Conservation (phyloP, 2,888 invertebrate species). For the Linyphia triangularis region DNA sequence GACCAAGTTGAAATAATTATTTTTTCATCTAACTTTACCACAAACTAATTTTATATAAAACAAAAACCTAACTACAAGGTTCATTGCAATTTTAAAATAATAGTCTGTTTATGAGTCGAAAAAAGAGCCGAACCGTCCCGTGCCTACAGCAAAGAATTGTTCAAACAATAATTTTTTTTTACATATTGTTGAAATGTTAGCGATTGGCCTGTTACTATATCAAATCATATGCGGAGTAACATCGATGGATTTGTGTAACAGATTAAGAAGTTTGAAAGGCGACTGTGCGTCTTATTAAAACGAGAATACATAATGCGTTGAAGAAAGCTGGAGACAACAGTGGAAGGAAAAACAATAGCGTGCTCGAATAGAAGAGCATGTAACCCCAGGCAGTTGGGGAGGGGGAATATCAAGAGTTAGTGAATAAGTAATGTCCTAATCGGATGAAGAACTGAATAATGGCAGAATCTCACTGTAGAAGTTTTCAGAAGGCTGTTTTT, state of each 20-base stretch:
- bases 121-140: no score
- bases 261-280: constrained; percentile 64
- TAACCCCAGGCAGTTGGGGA: constrained; percentile 33
- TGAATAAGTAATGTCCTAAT: constrained; percentile 73
- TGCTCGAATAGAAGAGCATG: constrained; percentile 9
- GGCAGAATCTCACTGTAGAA: constrained; percentile 24
- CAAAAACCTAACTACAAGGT: no score
- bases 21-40: no score
- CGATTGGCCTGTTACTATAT: no score
- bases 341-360: constrained; percentile 65
- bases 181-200: no score
- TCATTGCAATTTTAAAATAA: no score
- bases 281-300: constrained; percentile 69
- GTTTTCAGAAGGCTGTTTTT: constrained; percentile 59
- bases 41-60: no score
- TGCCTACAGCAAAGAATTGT: no score
- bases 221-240: neutral
- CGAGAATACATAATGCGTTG: constrained; percentile 62
- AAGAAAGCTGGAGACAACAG: constrained; percentile 60
- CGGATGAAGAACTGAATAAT: constrained; percentile 69
- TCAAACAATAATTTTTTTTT: neutral
- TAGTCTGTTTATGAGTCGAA: no score
- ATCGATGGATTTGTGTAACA: constrained; percentile 37
- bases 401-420: constrained; percentile 56
- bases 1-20: no score